A percentile compares a stretch with the other conserved stretches of the same genome.
phyloP scores from a whole-genome alignment of 2,113 vertebrate genomes.

The Perccottus glenii region DNA sequence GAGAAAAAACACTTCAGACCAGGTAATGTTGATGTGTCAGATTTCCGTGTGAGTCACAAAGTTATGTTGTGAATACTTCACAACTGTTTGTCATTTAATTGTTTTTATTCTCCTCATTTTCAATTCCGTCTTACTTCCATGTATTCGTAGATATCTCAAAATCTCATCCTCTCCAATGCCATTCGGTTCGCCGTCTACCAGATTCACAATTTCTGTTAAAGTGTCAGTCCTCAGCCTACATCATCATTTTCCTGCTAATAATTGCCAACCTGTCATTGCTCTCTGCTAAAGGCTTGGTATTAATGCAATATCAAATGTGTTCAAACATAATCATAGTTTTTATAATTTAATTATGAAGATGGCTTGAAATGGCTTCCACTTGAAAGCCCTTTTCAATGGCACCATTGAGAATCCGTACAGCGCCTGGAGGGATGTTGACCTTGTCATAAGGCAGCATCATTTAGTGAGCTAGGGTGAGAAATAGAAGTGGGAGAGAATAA shows the following conservation, averaged over 20 bases:
- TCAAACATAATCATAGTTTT: constrained; percentile 37
- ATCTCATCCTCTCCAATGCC: too few relatives aligned
- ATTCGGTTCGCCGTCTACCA: too few relatives aligned
- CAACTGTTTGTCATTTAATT: too few relatives aligned
- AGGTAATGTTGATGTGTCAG: too few relatives aligned
- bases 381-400: constrained; percentile 20
- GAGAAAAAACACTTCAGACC: too few relatives aligned
- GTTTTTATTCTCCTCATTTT: too few relatives aligned
- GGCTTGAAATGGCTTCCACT: constrained; percentile 26
- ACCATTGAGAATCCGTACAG: constrained; percentile 20
- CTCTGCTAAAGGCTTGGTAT: constrained; percentile 2
- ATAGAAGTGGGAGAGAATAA: constrained; percentile 26
- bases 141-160: too few relatives aligned
- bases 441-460: constrained; percentile 29
- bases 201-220: too few relatives aligned
- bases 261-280: constrained; percentile 13
- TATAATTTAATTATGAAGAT: constrained; percentile 40
- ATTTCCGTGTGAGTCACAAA: too few relatives aligned
- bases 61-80: too few relatives aligned
- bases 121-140: too few relatives aligned
- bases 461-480: constrained; percentile 12
- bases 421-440: constrained; percentile 39
- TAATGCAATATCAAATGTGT: constrained; percentile 8
- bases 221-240: not conserved
- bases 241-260: constrained; percentile 3